phyloP scores from a whole-genome alignment of 2,113 vertebrate genomes.

The Carassius gibelio region DNA sequence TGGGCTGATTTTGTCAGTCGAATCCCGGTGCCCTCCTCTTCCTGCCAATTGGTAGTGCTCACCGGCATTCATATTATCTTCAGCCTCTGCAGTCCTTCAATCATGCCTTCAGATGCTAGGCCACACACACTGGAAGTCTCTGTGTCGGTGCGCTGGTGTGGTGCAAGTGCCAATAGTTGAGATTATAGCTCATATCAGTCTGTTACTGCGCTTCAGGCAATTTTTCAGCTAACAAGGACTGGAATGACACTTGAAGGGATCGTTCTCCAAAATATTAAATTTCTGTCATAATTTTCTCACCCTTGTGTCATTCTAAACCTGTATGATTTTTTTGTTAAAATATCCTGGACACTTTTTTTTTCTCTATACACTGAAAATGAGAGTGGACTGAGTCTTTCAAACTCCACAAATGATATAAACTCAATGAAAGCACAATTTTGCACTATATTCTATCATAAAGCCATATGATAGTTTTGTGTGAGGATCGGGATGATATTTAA shows the following conservation, averaged over 20 bases:
- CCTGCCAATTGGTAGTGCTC: conserved; percentile 26
- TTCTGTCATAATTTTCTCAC: neutral
- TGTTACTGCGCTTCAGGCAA: conserved; percentile 6
- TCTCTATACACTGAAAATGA: neutral
- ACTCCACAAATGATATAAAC: neutral
- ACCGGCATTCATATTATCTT: neutral
- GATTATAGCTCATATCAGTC: conserved; percentile 34
- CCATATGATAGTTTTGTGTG: neutral
- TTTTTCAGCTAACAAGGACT: conserved; percentile 5
- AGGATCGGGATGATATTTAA: neutral
- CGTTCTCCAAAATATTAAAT: neutral
- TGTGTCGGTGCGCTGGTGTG: neutral
- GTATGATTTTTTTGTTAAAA: neutral
- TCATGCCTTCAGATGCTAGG: conserved; percentile 19
- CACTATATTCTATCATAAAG: neutral
- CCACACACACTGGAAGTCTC: conserved; percentile 10
- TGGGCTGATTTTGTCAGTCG: conserved; percentile 24
- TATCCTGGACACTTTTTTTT: neutral
- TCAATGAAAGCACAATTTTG: neutral
- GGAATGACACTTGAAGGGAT: conserved; percentile 19
- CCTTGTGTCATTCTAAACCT: neutral
- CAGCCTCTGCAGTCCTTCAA: conserved; percentile 26
- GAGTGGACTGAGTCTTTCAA: neutral
- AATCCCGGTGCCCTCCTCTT: conserved; percentile 9
- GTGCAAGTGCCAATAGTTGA: neutral